Evolutionary conservation across 2,888 invertebrate species (phyloP).

Genomic region (Eledone cirrhosa): DNA sequence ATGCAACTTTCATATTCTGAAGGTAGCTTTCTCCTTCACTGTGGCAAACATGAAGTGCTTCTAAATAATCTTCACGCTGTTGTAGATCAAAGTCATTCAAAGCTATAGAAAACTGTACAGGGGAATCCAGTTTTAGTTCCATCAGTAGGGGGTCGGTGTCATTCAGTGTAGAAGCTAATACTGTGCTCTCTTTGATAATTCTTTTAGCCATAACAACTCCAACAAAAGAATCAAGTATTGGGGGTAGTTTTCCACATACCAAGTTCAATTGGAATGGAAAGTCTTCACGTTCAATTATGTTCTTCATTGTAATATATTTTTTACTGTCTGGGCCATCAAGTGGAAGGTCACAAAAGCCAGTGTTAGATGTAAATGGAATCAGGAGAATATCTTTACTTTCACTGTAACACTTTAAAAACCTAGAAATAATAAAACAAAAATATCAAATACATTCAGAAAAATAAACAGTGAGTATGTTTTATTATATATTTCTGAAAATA

Average conservation of each 20-base stretch:
- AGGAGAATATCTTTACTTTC: conserved; percentile 19
- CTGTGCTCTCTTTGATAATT: conserved; percentile 43
- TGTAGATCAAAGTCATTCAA: conserved; percentile 44
- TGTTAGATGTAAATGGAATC: conserved; percentile 32
- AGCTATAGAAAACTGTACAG: conserved; percentile 41
- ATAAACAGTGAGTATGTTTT: no score
- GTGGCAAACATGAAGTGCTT: conserved; percentile 44
- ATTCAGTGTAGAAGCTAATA: conserved; percentile 44
- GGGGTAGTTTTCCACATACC: conserved; percentile 45
- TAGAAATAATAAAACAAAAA: background rate
- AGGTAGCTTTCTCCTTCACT: conserved; percentile 41
- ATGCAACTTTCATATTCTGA: conserved; percentile 44
- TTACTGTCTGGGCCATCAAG: conserved; percentile 23
- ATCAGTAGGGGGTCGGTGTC: conserved; percentile 38
- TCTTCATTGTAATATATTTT: conserved; percentile 33
- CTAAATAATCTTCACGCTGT: conserved; percentile 38
- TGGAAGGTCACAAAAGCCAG: conserved; percentile 33
- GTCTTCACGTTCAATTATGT: conserved; percentile 31
- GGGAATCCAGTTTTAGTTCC: conserved; percentile 43
- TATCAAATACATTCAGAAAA: background rate
- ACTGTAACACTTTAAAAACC: conserved; percentile 25
- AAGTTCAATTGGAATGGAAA: conserved; percentile 43
- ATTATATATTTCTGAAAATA: no score
- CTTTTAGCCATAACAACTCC: conserved; percentile 40
- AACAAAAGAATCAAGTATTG: conserved; percentile 41